Conservation (phyloP, 1,140 invertebrate genomes). For the Palaemon carinicauda region DNA sequence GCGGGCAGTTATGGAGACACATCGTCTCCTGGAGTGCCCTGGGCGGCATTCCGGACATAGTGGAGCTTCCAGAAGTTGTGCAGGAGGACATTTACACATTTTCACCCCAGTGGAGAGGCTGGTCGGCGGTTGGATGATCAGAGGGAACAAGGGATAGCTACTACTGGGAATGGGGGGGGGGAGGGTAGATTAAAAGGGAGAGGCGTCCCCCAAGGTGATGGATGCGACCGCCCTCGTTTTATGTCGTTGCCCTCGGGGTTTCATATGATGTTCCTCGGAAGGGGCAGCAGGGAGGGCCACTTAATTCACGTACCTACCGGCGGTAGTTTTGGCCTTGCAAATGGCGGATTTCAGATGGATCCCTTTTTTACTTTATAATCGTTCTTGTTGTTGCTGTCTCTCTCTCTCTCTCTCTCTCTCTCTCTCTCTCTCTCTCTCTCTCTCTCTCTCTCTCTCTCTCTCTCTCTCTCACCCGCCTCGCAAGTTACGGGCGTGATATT, state of each 20-base stretch:
- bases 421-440: no score
- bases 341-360: no score
- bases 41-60: conserved; percentile 28
- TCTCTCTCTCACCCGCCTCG: no score
- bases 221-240: not conserved
- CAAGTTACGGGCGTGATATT: no score
- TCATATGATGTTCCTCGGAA: not conserved
- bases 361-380: no score
- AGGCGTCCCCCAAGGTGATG: not conserved
- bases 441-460: no score
- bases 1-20: conserved; percentile 48
- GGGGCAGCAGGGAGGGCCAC: no score
- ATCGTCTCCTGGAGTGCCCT: not conserved
- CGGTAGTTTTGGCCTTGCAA: no score
- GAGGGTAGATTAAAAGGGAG: not conserved
- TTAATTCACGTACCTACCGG: no score
- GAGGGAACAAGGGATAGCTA: not conserved
- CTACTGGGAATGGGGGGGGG: not conserved
- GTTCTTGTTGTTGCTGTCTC: no score
- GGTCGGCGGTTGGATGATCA: not conserved
- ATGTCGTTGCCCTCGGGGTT: not conserved
- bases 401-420: no score
- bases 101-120: conserved; percentile 10
- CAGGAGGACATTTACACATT: conserved; percentile 48
- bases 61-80: conserved; percentile 43